Evolutionary conservation across 2,888 invertebrate species (phyloP).

Genomic region (Ashinkailepas kermadecensis): DNA sequence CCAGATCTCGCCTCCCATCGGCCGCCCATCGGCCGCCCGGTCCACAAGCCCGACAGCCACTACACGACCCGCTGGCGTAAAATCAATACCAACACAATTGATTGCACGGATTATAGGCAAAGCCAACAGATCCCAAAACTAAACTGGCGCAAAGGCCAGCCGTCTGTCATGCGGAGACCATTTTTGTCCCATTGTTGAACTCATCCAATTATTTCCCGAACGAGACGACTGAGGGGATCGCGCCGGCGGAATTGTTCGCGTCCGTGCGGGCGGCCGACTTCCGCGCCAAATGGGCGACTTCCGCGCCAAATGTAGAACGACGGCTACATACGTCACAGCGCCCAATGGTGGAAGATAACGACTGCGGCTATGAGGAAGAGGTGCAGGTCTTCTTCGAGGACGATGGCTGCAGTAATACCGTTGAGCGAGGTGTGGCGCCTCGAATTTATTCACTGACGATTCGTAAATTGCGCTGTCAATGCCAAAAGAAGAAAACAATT

Average conservation of each 20-base stretch:
- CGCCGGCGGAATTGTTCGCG: background rate
- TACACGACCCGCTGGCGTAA: background rate
- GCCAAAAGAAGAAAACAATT: no score
- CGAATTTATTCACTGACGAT: no score
- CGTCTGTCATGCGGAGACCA: conserved; percentile 18
- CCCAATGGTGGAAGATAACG: no score
- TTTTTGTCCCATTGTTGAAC: conserved; percentile 21
- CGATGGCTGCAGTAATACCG: no score
- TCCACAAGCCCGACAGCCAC: no score
- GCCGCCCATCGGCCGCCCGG: no score
- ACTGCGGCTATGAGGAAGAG: no score
- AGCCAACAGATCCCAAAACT: conserved; percentile 21
- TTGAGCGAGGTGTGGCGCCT: no score
- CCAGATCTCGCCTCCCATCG: no score
- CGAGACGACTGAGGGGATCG: conserved; percentile 10
- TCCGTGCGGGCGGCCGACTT: background rate
- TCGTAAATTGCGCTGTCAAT: no score
- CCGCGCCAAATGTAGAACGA: background rate
- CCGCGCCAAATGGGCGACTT: background rate
- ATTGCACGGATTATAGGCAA: conserved; percentile 19
- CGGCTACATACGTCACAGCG: background rate
- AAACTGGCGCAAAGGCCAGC: background rate
- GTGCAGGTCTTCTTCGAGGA: no score
- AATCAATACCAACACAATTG: conserved; percentile 9
- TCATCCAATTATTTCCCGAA: conserved; percentile 16